Percentiles rank a stretch among this genome's conserved stretches.
These are phyloP conservation scores for Muscidifurax raptorellus DNA, from an alignment of 1,140 invertebrate genomes.

Conservation along the genomic window DNA sequence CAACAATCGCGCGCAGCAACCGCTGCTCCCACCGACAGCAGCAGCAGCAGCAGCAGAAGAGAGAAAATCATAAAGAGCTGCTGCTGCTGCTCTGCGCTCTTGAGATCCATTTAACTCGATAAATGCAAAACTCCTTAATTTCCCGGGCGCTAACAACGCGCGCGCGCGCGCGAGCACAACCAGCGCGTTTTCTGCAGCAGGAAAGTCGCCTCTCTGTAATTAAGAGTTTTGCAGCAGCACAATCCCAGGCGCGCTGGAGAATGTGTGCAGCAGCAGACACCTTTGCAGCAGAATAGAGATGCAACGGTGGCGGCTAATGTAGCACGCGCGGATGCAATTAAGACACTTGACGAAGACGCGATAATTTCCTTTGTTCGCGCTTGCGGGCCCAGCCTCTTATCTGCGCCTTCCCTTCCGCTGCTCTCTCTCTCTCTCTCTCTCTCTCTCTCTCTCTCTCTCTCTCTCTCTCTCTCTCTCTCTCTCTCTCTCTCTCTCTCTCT, in stretches of 20 bases:
- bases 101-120: constrained; percentile 31
- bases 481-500: too few species aligned
- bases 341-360: constrained; percentile 47
- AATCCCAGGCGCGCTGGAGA: not conserved
- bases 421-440: not conserved
- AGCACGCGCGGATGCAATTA: constrained; percentile 39
- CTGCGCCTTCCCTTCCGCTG: constrained; percentile 1
- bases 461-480: not conserved
- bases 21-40: not conserved
- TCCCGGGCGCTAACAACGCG: not conserved
- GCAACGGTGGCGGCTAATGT: constrained; percentile 9
- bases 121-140: constrained; percentile 27
- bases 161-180: too few species aligned
- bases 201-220: constrained; percentile 28
- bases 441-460: not conserved
- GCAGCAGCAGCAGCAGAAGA: not conserved
- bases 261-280: not conserved
- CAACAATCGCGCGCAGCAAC: not conserved
- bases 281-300: not conserved
- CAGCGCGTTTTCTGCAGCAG: not conserved
- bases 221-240: constrained; percentile 11
- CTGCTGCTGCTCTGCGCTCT: not conserved
- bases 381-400: constrained; percentile 22
- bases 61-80: constrained; percentile 3
- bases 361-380: constrained; percentile 50